Percentiles rank a stretch among this genome's conserved stretches.
Conservation (phyloP, 2,113 vertebrate species). For the Polyodon spathula region DNA sequence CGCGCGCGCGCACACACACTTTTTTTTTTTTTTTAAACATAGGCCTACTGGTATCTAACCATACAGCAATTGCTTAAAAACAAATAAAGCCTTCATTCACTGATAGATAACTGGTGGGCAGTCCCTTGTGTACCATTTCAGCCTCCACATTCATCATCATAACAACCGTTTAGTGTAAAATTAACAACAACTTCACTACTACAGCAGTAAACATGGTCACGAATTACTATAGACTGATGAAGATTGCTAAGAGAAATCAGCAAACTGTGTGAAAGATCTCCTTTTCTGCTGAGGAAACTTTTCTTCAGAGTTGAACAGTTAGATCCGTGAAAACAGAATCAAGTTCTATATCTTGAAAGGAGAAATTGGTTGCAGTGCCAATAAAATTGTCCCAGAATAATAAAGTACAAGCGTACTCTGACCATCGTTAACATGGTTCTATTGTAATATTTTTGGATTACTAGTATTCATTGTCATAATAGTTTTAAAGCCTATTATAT, state of each 20-base stretch:
- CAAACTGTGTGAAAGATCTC: conserved; percentile 18
- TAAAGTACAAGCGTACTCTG: too few species aligned
- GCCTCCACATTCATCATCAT: conserved; percentile 54
- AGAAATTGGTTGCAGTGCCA: too few species aligned
- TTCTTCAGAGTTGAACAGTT: conserved; percentile 21
- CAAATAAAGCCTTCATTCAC: conserved; percentile 24
- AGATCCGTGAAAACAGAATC: too few species aligned
- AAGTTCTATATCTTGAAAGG: too few species aligned
- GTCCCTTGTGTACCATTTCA: conserved; percentile 45
- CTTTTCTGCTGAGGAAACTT: conserved; percentile 12
- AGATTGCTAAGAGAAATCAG: conserved; percentile 46
- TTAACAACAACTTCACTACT: conserved; percentile 64
- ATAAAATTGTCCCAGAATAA: too few species aligned
- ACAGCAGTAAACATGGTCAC: conserved; percentile 50
- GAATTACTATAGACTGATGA: conserved; percentile 52
- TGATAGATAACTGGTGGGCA: conserved; percentile 30
- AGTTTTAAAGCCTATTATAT: too few species aligned
- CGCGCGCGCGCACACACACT: too few species aligned
- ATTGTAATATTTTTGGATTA: too few species aligned
- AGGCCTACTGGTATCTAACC: too few species aligned
- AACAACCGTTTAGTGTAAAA: conserved; percentile 65
- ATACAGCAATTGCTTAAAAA: conserved; percentile 12
- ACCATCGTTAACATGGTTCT: too few species aligned
- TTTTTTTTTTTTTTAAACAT: too few species aligned
- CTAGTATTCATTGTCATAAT: too few species aligned